Conservation (phyloP, 2,797 vertebrate genomes). For the Acanthiza pusilla region DNA sequence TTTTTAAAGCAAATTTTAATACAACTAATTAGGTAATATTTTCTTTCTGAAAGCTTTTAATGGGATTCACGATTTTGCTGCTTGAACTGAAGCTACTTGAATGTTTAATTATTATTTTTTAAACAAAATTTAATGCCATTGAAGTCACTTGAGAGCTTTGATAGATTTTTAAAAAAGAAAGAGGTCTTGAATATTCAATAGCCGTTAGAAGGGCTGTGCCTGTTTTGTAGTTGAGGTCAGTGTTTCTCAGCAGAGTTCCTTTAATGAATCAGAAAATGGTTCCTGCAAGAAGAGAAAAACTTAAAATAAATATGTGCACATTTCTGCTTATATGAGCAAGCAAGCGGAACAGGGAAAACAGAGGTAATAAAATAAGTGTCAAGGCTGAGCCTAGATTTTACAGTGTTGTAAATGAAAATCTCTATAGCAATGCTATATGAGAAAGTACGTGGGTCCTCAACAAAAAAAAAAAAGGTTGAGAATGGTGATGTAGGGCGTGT, state of each 20-base stretch:
- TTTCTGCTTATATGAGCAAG: not conserved
- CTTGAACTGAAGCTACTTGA: not conserved
- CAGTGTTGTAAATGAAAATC: not conserved
- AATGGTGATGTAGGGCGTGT: not conserved
- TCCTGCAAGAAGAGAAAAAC: not conserved
- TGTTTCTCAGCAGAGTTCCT: not conserved
- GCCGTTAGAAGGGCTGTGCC: not conserved
- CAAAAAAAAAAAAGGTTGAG: not conserved
- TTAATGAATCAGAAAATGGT: not conserved
- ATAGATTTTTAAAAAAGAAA: not conserved
- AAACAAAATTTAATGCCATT: not conserved
- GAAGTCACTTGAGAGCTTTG: not conserved
- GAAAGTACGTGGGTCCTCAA: not conserved
- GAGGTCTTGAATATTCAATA: not conserved
- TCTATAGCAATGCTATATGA: not conserved
- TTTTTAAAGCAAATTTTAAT: not conserved
- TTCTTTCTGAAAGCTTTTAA: not conserved
- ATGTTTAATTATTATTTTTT: not conserved
- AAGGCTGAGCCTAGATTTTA: not conserved
- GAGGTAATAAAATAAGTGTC: not conserved
- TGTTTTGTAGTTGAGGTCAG: not conserved
- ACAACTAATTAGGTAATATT: slow-evolving; percentile 5
- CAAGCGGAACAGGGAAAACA: not conserved
- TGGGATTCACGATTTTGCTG: not conserved
- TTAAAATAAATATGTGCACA: not conserved